Evolutionary conservation across 2,113 vertebrate genomes (phyloP).

Genomic region (Peromyscus polionotus): DNA sequence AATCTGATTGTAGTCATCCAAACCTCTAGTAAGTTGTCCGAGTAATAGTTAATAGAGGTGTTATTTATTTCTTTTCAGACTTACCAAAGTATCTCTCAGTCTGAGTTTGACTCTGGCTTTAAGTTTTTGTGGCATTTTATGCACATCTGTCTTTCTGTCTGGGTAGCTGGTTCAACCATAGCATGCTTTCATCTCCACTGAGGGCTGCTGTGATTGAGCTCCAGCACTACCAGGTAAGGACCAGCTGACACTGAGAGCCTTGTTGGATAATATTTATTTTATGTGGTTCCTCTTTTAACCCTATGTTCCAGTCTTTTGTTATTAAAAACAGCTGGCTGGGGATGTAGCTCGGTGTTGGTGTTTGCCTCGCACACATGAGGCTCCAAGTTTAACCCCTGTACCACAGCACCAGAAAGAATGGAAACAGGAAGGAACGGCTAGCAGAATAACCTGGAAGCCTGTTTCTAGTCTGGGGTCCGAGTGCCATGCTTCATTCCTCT

Average conservation of each 20-base stretch:
- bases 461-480: conserved; percentile 27
- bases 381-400: background rate
- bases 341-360: background rate
- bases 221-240: conserved; percentile 50
- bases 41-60: conserved; percentile 64
- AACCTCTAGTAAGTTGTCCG: conserved; percentile 11
- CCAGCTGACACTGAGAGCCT: conserved; percentile 42
- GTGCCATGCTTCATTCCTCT: background rate
- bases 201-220: conserved; percentile 73
- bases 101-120: conserved; percentile 69
- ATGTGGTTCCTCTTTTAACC: conserved; percentile 60
- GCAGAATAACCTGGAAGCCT: conserved; percentile 11
- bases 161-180: conserved; percentile 71
- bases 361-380: background rate
- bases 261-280: conserved; percentile 39
- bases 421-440: background rate
- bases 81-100: conserved; percentile 65
- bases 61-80: conserved; percentile 69
- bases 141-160: conserved; percentile 59
- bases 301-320: conserved; percentile 62
- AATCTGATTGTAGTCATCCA: conserved; percentile 27
- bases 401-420: background rate
- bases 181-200: conserved; percentile 67
- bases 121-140: conserved; percentile 68
- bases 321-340: conserved; percentile 17